phyloP scores from a whole-genome alignment of 2,797 vertebrate species.

The Etheostoma nigrum region DNA sequence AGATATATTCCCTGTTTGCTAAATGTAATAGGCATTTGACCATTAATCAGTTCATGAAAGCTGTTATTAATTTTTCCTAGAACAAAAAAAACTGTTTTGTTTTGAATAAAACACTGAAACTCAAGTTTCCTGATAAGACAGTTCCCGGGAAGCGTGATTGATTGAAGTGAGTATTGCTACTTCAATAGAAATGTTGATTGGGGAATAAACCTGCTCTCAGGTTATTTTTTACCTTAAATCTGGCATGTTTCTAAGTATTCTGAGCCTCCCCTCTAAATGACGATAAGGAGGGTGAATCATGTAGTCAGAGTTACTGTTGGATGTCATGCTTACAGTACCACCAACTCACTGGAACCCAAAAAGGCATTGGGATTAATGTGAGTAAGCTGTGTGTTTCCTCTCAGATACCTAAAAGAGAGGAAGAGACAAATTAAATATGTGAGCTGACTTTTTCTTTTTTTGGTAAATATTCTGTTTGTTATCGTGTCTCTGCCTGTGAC shows the following conservation, averaged over 20 bases:
- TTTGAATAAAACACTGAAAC: conserved; percentile 10
- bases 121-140: neutral
- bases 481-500: conserved; percentile 64
- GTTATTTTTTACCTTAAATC: conserved; percentile 50
- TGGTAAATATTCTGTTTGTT: conserved; percentile 28
- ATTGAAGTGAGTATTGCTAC: conserved; percentile 41
- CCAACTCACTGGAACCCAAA: conserved; percentile 82
- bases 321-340: conserved; percentile 84
- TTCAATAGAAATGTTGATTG: conserved; percentile 45
- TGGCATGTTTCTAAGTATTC: conserved; percentile 32
- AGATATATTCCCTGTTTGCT: neutral
- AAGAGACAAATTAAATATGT: conserved; percentile 32
- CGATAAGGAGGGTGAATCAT: conserved; percentile 62
- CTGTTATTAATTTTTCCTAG: neutral
- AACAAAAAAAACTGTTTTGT: neutral
- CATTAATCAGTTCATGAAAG: neutral
- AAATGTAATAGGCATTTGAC: neutral
- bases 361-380: conserved; percentile 82
- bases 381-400: conserved; percentile 80
- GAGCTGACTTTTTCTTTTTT: neutral
- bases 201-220: conserved; percentile 13
- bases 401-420: conserved; percentile 73
- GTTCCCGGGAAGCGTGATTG: neutral
- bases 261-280: conserved; percentile 19
- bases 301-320: conserved; percentile 52